phyloP scores from a whole-genome alignment of 1,140 invertebrate genomes.

The Sipha flava region DNA sequence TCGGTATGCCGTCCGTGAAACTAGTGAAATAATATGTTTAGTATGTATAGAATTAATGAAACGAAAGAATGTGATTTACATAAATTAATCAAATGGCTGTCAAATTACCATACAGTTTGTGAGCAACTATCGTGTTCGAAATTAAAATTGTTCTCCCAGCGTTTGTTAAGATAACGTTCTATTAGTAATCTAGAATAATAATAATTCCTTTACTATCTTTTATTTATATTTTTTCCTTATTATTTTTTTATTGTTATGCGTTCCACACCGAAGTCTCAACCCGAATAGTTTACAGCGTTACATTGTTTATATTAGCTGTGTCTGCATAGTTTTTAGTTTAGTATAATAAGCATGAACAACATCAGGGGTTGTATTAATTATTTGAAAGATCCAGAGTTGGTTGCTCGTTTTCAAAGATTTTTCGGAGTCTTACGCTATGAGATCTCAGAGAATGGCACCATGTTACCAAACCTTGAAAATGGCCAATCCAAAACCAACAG shows the following conservation, averaged over 20 bases:
- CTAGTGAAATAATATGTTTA: too few relatives aligned
- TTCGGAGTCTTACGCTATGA: slow-evolving; percentile 36
- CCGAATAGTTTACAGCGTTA: too few relatives aligned
- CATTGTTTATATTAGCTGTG: too few relatives aligned
- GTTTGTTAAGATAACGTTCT: background rate
- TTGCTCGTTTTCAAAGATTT: slow-evolving; percentile 37
- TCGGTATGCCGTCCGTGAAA: background rate
- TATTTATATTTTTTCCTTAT: background rate
- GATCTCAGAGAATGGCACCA: background rate
- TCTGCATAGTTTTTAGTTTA: too few relatives aligned
- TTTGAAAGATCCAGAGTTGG: slow-evolving; percentile 39
- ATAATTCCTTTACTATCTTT: background rate
- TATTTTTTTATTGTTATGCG: background rate
- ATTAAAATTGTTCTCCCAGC: background rate
- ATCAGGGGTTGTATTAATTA: background rate
- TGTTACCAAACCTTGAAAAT: background rate
- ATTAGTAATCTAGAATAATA: too few relatives aligned
- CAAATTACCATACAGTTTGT: background rate
- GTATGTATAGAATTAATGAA: background rate
- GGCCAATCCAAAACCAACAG: background rate
- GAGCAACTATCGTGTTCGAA: background rate
- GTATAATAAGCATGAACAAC: background rate
- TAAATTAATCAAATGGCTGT: slow-evolving; percentile 10
- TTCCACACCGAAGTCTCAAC: too few relatives aligned
- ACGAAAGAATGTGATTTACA: slow-evolving; percentile 12